Conservation (phyloP, 2,888 invertebrate genomes). For the Himalopsyche anomala region DNA sequence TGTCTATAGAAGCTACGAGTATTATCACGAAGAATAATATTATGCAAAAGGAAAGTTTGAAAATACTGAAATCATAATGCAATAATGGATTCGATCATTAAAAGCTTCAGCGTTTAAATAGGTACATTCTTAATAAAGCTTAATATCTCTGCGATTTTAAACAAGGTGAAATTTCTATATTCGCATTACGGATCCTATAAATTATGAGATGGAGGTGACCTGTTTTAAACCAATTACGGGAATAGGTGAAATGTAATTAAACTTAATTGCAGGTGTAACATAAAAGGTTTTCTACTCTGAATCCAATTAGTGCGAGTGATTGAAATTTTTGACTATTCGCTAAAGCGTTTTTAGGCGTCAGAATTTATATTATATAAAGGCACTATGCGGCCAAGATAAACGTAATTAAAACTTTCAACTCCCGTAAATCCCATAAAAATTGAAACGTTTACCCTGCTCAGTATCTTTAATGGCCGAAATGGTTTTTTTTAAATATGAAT, state of each 20-base stretch:
- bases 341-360: slow-evolving; percentile 22
- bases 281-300: slow-evolving; percentile 27
- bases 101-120: not conserved
- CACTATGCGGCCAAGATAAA: not conserved
- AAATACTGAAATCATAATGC: not conserved
- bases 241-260: slow-evolving; percentile 41
- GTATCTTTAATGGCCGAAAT: not conserved
- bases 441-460: not conserved
- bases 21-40: too few species aligned
- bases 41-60: not conserved
- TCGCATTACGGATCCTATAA: slow-evolving; percentile 6
- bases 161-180: not conserved
- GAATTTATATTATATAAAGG: slow-evolving; percentile 45
- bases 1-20: too few species aligned
- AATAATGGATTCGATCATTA: not conserved
- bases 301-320: slow-evolving; percentile 44
- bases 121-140: not conserved
- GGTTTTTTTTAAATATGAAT: not conserved
- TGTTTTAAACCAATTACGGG: slow-evolving; percentile 32
- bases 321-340: slow-evolving; percentile 49
- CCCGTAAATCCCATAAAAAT: not conserved
- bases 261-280: slow-evolving; percentile 34
- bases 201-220: slow-evolving; percentile 32
- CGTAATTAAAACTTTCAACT: slow-evolving; percentile 42
- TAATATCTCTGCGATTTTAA: not conserved